Evolutionary conservation across 2,797 vertebrate species (phyloP).

Genomic region (Liasis olivaceus): DNA sequence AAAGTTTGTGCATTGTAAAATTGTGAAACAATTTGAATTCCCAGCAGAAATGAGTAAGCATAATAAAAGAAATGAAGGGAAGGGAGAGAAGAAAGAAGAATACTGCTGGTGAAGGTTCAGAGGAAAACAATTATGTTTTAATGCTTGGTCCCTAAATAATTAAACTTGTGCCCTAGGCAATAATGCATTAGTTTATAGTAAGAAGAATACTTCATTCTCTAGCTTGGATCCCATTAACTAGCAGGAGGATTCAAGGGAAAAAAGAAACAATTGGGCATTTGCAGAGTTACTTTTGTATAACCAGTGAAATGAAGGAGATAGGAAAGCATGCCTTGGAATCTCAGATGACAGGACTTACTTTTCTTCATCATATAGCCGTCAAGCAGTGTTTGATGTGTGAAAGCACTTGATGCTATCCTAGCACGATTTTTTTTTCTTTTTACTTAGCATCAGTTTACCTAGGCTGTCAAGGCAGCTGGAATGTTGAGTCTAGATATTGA

Average conservation of each 20-base stretch:
- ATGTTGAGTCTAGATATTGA: background rate
- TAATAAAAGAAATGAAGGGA: conserved; percentile 3
- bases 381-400: background rate
- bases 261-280: background rate
- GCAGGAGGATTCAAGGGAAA: background rate
- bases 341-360: background rate
- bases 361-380: conserved; percentile 1
- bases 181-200: conserved; percentile 13
- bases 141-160: conserved; percentile 33
- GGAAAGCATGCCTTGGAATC: background rate
- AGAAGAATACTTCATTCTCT: conserved; percentile 8
- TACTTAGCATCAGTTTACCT: background rate
- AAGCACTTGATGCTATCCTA: conserved; percentile 9
- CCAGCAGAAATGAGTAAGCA: background rate
- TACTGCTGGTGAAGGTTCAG: conserved; percentile 2
- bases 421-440: background rate
- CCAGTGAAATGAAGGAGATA: background rate
- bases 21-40: conserved; percentile 7
- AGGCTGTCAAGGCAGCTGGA: background rate
- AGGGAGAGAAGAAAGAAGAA: background rate
- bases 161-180: conserved; percentile 14
- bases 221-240: background rate
- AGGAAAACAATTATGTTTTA: conserved; percentile 36
- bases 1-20: background rate
- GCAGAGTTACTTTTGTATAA: background rate